phyloP scores from a whole-genome alignment of 2,797 vertebrate genomes.

The Tokudaia tokunoshimensis region DNA sequence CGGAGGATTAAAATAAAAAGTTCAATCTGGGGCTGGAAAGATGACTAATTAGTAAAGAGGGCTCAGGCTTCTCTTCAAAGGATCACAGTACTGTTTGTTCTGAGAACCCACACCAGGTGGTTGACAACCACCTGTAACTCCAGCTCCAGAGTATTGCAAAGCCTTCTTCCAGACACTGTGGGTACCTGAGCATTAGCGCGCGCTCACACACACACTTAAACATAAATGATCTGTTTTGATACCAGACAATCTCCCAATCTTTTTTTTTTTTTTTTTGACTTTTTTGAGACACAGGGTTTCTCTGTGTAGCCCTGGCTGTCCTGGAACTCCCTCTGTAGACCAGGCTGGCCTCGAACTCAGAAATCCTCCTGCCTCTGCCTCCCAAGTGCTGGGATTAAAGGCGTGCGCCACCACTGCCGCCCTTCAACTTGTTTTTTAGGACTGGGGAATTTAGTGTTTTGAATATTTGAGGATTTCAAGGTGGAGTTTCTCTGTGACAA shows the following conservation, averaged over 20 bases:
- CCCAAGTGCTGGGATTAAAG: no score
- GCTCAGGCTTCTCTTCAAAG: background rate
- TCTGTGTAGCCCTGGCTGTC: no score
- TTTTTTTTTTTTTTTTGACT: no score
- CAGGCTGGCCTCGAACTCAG: no score
- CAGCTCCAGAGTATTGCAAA: background rate
- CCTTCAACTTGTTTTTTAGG: background rate
- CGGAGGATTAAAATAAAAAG: background rate
- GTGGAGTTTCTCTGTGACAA: background rate
- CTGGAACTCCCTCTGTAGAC: no score
- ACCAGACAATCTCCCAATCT: background rate
- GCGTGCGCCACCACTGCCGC: no score
- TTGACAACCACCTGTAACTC: background rate
- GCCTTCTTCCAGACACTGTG: background rate
- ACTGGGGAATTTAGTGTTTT: background rate
- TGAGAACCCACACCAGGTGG: background rate
- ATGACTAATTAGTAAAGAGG: background rate
- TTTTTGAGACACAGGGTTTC: no score
- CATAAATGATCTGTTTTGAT: background rate
- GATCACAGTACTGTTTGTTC: background rate
- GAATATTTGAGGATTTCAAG: background rate
- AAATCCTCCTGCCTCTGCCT: no score
- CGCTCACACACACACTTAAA: background rate
- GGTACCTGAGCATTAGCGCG: background rate
- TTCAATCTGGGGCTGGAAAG: background rate